Percentiles rank a stretch among this genome's conserved stretches.
Evolutionary conservation across 2,797 vertebrate species (phyloP).

Genomic region (Pipistrellus nathusii): DNA sequence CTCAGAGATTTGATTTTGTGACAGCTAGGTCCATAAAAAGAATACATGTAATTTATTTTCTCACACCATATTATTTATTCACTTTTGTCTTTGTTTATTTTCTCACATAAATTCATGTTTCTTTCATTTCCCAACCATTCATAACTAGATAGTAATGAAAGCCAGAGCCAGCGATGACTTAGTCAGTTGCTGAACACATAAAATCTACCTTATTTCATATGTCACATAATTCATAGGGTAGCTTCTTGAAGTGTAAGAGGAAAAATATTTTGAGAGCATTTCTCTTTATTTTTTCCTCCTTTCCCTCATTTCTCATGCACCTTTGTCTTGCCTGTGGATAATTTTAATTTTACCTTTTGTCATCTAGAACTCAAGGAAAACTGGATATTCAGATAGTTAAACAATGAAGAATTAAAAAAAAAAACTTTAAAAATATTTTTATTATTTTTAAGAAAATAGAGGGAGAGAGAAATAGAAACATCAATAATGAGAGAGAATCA

Average conservation of each 20-base stretch:
- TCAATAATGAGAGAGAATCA: too few relatives aligned
- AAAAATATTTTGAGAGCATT: not conserved
- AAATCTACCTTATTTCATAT: not conserved
- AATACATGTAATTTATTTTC: conserved; percentile 28
- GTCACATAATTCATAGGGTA: not conserved
- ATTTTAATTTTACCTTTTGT: conserved; percentile 36
- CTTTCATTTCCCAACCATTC: not conserved
- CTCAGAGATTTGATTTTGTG: not conserved
- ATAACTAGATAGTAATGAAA: conserved; percentile 43
- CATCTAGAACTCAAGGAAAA: not conserved
- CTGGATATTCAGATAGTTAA: not conserved
- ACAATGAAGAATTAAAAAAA: not conserved
- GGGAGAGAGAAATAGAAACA: too few relatives aligned
- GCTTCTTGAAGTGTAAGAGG: not conserved
- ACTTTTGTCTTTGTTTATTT: conserved; percentile 30
- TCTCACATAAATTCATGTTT: conserved; percentile 5
- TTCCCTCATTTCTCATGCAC: not conserved
- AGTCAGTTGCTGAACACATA: not conserved
- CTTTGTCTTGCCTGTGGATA: conserved; percentile 30
- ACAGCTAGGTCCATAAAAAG: conserved; percentile 4
- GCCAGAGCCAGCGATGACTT: conserved; percentile 14
- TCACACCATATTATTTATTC: not conserved
- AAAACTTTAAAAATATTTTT: too few relatives aligned
- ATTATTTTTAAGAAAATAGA: too few relatives aligned
- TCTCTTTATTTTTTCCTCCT: not conserved